Conservation (phyloP, 2,113 vertebrate genomes). For the Aspiorhynchus laticeps region DNA sequence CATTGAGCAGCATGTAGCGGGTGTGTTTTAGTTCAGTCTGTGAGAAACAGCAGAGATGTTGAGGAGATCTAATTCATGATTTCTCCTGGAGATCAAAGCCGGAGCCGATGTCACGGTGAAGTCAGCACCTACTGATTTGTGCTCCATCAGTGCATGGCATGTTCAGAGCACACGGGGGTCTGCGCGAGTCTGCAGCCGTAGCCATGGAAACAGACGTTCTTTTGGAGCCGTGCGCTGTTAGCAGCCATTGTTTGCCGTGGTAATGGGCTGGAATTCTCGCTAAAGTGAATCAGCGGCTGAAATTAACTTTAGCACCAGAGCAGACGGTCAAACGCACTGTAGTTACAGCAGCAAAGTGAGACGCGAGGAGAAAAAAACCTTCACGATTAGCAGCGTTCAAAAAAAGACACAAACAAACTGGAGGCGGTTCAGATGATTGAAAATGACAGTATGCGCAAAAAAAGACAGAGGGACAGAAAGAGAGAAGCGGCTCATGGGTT, state of each 20-base stretch:
- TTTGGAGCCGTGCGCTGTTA: slow-evolving; percentile 66
- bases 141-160: slow-evolving; percentile 44
- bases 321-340: slow-evolving; percentile 47
- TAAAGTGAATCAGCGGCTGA: slow-evolving; percentile 66
- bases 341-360: slow-evolving; percentile 46
- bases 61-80: neutral
- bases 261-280: slow-evolving; percentile 69
- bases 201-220: slow-evolving; percentile 77
- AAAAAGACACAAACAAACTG: neutral
- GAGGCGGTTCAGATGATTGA: neutral
- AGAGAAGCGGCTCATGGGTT: slow-evolving; percentile 46
- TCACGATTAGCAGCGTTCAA: neutral
- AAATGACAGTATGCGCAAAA: neutral
- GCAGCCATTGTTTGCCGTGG: slow-evolving; percentile 66
- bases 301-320: slow-evolving; percentile 57
- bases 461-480: slow-evolving; percentile 15
- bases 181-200: slow-evolving; percentile 61
- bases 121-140: slow-evolving; percentile 28
- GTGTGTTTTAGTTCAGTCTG: neutral
- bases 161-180: slow-evolving; percentile 47
- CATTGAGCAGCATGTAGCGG: too few relatives aligned
- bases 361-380: neutral
- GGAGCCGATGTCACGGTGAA: slow-evolving; percentile 3
- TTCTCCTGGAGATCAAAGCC: neutral
- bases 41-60: neutral